Evolutionary conservation across 2,113 vertebrate genomes (phyloP).

Genomic region (Malurus alboscapulatus): DNA sequence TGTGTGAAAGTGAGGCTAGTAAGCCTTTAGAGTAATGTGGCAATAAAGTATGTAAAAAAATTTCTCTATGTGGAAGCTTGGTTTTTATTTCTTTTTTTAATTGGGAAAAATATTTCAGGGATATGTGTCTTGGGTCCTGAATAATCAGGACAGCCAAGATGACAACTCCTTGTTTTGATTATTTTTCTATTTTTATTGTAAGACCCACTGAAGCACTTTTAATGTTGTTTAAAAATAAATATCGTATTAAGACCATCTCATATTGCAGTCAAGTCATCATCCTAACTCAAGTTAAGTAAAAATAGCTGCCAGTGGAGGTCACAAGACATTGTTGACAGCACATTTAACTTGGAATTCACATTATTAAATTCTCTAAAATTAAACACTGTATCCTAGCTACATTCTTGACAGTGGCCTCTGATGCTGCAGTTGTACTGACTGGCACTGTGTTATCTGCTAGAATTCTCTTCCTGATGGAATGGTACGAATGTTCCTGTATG

Average conservation of each 20-base stretch:
- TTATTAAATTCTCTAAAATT: conserved; percentile 13
- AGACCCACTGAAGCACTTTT: background rate
- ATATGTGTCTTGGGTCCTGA: background rate
- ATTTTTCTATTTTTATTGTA: background rate
- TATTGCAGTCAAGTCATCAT: background rate
- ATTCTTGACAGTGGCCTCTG: background rate
- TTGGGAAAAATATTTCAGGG: background rate
- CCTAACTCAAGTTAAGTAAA: background rate
- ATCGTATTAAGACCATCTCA: background rate
- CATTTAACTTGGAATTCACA: background rate
- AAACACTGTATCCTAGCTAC: background rate
- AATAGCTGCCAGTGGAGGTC: background rate
- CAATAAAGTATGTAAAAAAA: background rate
- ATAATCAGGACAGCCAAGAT: background rate
- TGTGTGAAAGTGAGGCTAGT: background rate
- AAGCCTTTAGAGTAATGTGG: background rate
- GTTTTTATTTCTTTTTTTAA: background rate
- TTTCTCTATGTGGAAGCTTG: background rate
- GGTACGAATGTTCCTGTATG: background rate
- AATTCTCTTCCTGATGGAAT: background rate
- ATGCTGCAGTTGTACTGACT: background rate
- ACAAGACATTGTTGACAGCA: background rate
- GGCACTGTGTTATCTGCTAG: background rate
- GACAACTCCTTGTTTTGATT: background rate
- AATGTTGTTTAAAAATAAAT: background rate